Evolutionary conservation across 2,797 vertebrate genomes (phyloP), one percentile per base, ranked within the genome.

Genomic region (Chanos chanos): DNA sequence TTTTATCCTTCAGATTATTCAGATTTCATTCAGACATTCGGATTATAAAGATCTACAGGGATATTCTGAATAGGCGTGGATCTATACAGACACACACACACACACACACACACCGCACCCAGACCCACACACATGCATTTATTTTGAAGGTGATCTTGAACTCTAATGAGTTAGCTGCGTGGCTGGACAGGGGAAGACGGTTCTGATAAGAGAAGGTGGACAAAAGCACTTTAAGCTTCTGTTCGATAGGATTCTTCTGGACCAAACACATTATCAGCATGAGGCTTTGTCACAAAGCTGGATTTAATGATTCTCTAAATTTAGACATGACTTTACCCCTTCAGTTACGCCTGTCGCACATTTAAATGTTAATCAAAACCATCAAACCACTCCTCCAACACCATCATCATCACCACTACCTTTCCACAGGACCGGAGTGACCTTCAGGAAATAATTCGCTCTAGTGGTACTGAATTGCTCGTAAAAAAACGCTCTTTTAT

Each of bases 81-180:
- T 37, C 49, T 52, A 39, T 10, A 54, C 47, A 28, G 63, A 48
- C 77, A 64, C 77, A 73, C 16, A 37, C 37, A 37, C 52, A 48
- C 61, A 39, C 61, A 66, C 37, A 31, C 41, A 58, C 39, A 24
- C 58, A 65, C 24, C 16, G n/a, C n/a, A n/a, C 19, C 7, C 18
- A 40, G 13, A 37, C 27, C 8, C 25, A 45, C 45, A 33, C 40
- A 16, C 39, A 39, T 44, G 58, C 47, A n/a, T 24, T 39, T 18
- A 0, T 37, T 31, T 64, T 81, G 78, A 84, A 85, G 78, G 78
- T 78, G 77, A 84, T 71, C 64, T 48, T 43, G 3, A 57, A 18
- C 1, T 75, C 37, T 25, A 40, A 64, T 64, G 51, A 59, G 54
- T 37, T 15, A 45, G 24, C 43, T 36, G 43, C 61, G 22, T 41